Evolutionary conservation across 2,888 invertebrate species (phyloP).

Genomic region (Orchesellides sinensis): DNA sequence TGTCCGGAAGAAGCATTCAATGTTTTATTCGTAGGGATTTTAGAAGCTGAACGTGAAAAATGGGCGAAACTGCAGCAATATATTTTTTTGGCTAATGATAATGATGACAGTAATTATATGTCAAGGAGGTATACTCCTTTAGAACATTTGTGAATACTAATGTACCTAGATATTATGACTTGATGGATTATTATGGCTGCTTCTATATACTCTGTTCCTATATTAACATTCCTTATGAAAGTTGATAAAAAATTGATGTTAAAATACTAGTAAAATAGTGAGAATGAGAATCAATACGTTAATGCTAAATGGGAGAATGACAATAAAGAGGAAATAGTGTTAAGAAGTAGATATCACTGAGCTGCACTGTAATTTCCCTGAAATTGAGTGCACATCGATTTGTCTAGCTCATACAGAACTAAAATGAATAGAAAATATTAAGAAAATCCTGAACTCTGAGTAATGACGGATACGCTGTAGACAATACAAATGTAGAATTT

Average conservation of each 20-base stretch:
- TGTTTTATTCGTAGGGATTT: conserved; percentile 1
- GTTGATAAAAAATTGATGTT: too few species aligned
- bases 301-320: neutral
- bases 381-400: too few species aligned
- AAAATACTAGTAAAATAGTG: too few species aligned
- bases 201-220: too few species aligned
- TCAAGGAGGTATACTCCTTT: too few species aligned
- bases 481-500: conserved; percentile 17
- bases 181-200: too few species aligned
- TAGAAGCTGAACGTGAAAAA: neutral
- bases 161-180: too few species aligned
- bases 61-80: neutral
- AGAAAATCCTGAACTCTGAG: neutral
- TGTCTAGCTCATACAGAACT: neutral
- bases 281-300: neutral
- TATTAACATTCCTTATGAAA: too few species aligned
- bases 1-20: neutral
- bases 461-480: conserved; percentile 19
- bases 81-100: conserved; percentile 7
- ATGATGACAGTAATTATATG: neutral
- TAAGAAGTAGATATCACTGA: neutral
- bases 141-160: too few species aligned
- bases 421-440: neutral
- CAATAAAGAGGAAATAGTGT: neutral
- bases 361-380: too few species aligned